phyloP scores from a whole-genome alignment of 2,113 vertebrate species.

The Elgaria multicarinata region DNA sequence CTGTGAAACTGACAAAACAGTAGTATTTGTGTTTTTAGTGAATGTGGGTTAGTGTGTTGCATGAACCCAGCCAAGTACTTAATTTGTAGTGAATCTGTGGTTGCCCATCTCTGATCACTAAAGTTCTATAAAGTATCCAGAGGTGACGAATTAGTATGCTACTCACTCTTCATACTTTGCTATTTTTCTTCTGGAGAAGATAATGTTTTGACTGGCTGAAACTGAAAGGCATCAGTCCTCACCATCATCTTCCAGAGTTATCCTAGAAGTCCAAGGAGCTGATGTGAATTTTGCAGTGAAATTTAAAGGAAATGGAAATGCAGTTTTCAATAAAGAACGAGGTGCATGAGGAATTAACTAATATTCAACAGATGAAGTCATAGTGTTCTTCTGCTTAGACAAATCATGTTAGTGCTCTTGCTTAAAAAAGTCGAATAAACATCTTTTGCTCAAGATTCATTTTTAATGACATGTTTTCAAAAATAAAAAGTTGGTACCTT shows the following conservation, averaged over 20 bases:
- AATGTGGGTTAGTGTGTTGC: too few species aligned
- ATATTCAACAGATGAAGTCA: conserved; percentile 23
- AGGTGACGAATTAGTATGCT: conserved; percentile 21
- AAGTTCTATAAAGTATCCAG: not conserved
- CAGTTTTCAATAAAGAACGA: conserved; percentile 7
- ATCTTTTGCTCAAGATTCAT: conserved; percentile 31
- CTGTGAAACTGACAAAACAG: not conserved
- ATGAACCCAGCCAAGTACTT: too few species aligned
- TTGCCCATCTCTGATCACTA: conserved; percentile 24
- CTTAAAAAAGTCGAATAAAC: conserved; percentile 13
- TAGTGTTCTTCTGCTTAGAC: not conserved
- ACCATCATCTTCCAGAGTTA: not conserved
- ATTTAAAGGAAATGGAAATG: conserved; percentile 2
- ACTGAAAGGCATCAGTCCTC: not conserved
- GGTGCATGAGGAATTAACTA: not conserved
- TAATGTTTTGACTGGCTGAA: conserved; percentile 22
- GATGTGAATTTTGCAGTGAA: not conserved
- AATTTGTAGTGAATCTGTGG: conserved; percentile 28
- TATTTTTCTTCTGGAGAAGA: conserved; percentile 17
- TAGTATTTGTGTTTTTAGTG: too few species aligned
- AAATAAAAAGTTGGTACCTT: not conserved
- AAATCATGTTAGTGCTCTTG: not conserved
- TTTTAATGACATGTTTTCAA: not conserved
- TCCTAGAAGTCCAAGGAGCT: not conserved
- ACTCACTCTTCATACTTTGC: not conserved